Evolutionary conservation across 2,113 vertebrate genomes (phyloP), one percentile per base, ranked within the genome.

Genomic region (Anoura caudifer): DNA sequence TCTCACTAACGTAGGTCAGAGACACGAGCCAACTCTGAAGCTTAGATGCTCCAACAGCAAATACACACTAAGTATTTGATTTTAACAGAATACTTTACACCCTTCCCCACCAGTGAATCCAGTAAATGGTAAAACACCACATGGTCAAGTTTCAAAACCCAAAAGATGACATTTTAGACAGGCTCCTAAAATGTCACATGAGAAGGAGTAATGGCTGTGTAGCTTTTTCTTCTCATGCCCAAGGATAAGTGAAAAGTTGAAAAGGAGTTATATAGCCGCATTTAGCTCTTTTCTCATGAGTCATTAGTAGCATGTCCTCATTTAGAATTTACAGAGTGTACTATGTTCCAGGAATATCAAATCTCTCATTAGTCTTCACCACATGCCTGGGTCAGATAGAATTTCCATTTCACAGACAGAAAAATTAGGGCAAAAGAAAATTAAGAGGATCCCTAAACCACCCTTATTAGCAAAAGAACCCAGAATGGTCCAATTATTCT

Each of bases 361-460:
- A 33, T 90, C 43, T 82, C 82, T 89, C 77, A n/a, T 41, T 54
- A 83, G 6, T 26, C 9, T 45, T 69, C 4, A 81, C 28, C 31
- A 43, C 61, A 70, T 20, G 67, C 28, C 84, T 80, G 26, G 14
- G 41, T 43, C 47, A 65, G 47, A 73, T 3, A 76, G 52, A 84
- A 95, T 70, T 85, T 85, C 77, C 73, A 85, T 33, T 47, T 92
- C 70, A 95, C 59, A 90, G 72, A 36, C 45, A 96, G 65, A 86
- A 96, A 94, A 73, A 77, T 47, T 17, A 76, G 11, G 36, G 45
- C 3, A 65, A 75, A 61, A 65, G 63, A 83, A 84, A 96, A 94
- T 81, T 43, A 91, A 94, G 22, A 73, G 45, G 28, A 80, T 88
- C 26, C 76, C 33, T 33, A 19, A 94, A 89, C 24, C 59, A 72